Conservation (phyloP, 2,113 vertebrate genomes). For the Pelusios castaneus region DNA sequence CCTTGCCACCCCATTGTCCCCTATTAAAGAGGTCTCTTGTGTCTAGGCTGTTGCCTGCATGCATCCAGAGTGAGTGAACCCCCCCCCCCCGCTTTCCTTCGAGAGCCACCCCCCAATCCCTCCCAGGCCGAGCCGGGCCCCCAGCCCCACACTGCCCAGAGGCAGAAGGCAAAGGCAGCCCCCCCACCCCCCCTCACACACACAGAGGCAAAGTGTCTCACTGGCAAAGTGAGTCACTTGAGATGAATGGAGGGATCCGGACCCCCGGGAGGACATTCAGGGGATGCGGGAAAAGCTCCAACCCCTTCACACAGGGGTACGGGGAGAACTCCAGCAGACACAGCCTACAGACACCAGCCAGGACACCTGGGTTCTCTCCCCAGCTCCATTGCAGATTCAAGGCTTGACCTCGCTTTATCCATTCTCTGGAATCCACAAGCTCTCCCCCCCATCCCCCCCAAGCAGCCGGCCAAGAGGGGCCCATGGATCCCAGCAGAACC, state of each 20-base stretch:
- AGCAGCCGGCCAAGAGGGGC: background rate
- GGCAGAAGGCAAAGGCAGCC: background rate
- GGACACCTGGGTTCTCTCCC: background rate
- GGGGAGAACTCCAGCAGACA: background rate
- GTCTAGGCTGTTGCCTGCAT: background rate
- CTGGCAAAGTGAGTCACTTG: background rate
- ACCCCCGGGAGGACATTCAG: fast-evolving
- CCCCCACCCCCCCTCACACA: background rate
- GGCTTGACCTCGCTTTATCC: background rate
- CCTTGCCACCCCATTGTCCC: background rate
- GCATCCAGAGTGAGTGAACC: background rate
- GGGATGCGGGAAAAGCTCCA: background rate
- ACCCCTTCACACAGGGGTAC: background rate
- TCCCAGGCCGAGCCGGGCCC: too few relatives aligned
- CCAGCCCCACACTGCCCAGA: too few relatives aligned
- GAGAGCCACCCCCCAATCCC: too few relatives aligned
- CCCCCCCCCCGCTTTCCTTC: too few relatives aligned
- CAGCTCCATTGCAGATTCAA: background rate
- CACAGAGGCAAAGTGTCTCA: too few relatives aligned
- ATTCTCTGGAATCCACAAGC: too few relatives aligned
- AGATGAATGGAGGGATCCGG: background rate
- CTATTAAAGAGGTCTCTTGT: background rate
- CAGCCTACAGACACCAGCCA: too few relatives aligned
- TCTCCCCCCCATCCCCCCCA: background rate
- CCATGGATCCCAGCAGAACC: background rate